Percentiles rank a stretch among this genome's conserved stretches.
These are phyloP conservation scores for Clostera curtula DNA, from an alignment of 2,888 invertebrate species.

Conservation along the genomic window DNA sequence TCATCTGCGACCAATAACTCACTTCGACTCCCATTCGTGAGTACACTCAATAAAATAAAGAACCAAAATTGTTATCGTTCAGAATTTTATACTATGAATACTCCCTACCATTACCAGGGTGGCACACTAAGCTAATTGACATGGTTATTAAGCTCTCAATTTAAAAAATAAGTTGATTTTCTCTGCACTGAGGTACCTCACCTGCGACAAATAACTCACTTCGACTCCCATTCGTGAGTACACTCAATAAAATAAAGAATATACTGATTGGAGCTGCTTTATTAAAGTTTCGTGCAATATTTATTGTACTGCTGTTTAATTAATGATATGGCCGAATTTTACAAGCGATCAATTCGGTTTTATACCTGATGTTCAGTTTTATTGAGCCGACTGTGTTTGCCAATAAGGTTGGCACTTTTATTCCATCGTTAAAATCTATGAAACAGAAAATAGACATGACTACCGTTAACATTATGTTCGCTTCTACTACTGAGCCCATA, in stretches of 20 bases:
- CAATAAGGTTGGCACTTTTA: not conserved
- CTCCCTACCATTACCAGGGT: too few relatives aligned
- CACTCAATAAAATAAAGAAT: constrained; percentile 18
- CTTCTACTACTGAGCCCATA: too few relatives aligned
- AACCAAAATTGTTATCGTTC: not conserved
- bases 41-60: constrained; percentile 18
- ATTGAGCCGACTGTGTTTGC: constrained; percentile 13
- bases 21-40: constrained; percentile 17
- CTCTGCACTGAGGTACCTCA: not conserved
- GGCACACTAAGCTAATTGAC: too few relatives aligned
- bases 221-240: constrained; percentile 23
- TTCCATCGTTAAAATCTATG: too few relatives aligned
- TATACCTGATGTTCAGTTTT: constrained; percentile 18
- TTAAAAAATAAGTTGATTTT: not conserved
- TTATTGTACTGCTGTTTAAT: constrained; percentile 20
- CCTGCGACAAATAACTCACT: not conserved
- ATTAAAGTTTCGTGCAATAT: constrained; percentile 16
- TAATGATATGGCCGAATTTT: constrained; percentile 23
- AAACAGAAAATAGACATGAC: too few relatives aligned
- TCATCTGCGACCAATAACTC: not conserved
- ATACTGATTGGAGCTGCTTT: constrained; percentile 25
- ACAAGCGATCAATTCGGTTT: constrained; percentile 14
- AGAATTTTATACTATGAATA: constrained; percentile 1
- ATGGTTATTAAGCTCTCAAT: constrained; percentile 22
- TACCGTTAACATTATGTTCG: too few relatives aligned